phyloP scores from a whole-genome alignment of 2,888 invertebrate genomes.

The Fragum fragum region DNA sequence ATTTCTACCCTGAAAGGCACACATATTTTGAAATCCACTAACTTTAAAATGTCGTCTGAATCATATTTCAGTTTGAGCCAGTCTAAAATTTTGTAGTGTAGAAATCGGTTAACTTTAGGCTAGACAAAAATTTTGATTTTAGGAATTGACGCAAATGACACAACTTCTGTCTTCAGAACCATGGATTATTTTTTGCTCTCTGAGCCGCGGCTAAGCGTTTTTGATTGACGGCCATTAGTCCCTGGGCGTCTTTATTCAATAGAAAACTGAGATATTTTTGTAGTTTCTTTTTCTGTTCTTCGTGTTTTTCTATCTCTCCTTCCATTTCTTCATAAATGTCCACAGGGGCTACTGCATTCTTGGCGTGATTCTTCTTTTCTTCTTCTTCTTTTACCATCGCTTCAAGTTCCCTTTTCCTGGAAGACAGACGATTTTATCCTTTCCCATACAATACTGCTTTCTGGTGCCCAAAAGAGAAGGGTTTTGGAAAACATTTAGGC shows the following conservation, averaged over 20 bases:
- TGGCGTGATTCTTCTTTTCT: constrained; percentile 34
- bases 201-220: constrained; percentile 47
- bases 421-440: not conserved
- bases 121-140: no score
- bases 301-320: constrained; percentile 57
- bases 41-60: no score
- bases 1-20: no score
- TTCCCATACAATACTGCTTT: no score
- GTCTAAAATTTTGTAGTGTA: no score
- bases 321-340: constrained; percentile 66
- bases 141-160: no score
- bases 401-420: constrained; percentile 60
- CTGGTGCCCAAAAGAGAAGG: no score
- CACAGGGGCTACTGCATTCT: constrained; percentile 57
- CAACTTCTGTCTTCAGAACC: no score
- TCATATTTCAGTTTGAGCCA: no score
- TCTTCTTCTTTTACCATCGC: constrained; percentile 43
- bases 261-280: constrained; percentile 61
- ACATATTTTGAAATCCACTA: no score
- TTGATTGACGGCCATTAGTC: constrained; percentile 52
- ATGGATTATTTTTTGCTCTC: constrained; percentile 48
- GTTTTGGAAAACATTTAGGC: no score
- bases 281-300: constrained; percentile 60
- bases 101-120: no score
- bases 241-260: constrained; percentile 53